Evolutionary conservation across 2,113 vertebrate species (phyloP).

Genomic region (Psettodes erumei): DNA sequence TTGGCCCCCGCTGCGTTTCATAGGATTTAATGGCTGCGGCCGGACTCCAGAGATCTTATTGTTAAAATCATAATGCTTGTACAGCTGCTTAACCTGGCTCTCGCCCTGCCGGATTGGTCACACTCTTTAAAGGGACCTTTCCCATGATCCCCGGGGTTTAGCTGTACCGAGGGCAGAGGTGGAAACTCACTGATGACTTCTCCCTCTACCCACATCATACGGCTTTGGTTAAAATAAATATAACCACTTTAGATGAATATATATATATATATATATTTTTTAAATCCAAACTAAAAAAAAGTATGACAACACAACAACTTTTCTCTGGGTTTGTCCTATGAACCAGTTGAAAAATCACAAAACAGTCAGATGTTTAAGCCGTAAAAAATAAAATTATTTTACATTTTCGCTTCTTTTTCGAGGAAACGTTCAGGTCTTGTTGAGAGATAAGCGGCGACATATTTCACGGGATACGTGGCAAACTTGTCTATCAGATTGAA

Average conservation of each 20-base stretch:
- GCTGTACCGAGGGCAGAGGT: not conserved
- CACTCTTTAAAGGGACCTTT: constrained; percentile 61
- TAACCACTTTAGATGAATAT: too few species aligned
- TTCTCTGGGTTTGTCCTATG: too few species aligned
- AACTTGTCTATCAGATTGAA: not conserved
- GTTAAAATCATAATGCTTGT: constrained; percentile 68
- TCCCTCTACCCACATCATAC: not conserved
- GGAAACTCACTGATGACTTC: constrained; percentile 5
- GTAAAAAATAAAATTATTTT: too few species aligned
- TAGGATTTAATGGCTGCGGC: constrained; percentile 48
- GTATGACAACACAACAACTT: too few species aligned
- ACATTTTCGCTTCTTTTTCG: too few species aligned
- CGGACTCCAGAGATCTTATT: constrained; percentile 64
- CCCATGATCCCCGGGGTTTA: constrained; percentile 56
- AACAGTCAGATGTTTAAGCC: too few species aligned
- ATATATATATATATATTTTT: too few species aligned
- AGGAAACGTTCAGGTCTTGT: not conserved
- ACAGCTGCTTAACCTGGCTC: constrained; percentile 69
- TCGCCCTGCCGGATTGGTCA: constrained; percentile 62
- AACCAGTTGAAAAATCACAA: too few species aligned
- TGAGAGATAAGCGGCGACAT: not conserved
- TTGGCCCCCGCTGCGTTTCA: constrained; percentile 38
- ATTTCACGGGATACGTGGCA: not conserved
- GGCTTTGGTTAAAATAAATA: too few species aligned
- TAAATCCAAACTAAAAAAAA: too few species aligned